Evolutionary conservation across 2,888 invertebrate genomes (phyloP).

Genomic region (Orchesellides sinensis): DNA sequence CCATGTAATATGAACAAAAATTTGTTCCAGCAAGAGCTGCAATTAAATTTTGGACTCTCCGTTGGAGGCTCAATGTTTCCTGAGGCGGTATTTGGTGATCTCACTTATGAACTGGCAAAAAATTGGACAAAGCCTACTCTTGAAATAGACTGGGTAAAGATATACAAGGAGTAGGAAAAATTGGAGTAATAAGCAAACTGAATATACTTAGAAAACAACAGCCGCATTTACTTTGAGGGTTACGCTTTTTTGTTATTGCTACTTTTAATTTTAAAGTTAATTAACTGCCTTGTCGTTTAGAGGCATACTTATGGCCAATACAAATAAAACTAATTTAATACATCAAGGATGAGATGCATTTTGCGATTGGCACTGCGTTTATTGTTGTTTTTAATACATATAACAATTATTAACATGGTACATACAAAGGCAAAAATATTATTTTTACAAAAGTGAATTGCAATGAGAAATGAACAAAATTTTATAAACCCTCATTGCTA

Average conservation of each 20-base stretch:
- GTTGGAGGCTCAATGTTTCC: slow-evolving; percentile 71
- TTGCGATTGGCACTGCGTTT: too few relatives aligned
- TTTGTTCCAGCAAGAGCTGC: slow-evolving; percentile 68
- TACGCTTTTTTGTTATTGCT: neutral
- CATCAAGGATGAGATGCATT: neutral
- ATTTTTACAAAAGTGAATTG: neutral
- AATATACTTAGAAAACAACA: too few relatives aligned
- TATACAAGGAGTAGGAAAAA: slow-evolving; percentile 45
- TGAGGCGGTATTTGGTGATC: slow-evolving; percentile 52
- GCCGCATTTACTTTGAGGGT: neutral
- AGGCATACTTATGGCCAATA: slow-evolving; percentile 2
- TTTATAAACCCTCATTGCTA: neutral
- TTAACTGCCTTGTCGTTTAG: too few relatives aligned
- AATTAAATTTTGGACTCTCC: slow-evolving; percentile 64
- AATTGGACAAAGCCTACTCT: slow-evolving; percentile 69
- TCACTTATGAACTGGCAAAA: slow-evolving; percentile 55
- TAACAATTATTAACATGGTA: slow-evolving; percentile 22
- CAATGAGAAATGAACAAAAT: neutral
- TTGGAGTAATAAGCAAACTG: too few relatives aligned
- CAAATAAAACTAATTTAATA: too few relatives aligned
- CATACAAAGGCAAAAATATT: slow-evolving; percentile 2
- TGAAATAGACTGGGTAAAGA: slow-evolving; percentile 69
- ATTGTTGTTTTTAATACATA: neutral
- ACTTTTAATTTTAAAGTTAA: neutral
- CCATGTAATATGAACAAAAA: slow-evolving; percentile 67